Evolutionary conservation across 2,888 invertebrate genomes (phyloP).

Genomic region (Erebia palarica): DNA sequence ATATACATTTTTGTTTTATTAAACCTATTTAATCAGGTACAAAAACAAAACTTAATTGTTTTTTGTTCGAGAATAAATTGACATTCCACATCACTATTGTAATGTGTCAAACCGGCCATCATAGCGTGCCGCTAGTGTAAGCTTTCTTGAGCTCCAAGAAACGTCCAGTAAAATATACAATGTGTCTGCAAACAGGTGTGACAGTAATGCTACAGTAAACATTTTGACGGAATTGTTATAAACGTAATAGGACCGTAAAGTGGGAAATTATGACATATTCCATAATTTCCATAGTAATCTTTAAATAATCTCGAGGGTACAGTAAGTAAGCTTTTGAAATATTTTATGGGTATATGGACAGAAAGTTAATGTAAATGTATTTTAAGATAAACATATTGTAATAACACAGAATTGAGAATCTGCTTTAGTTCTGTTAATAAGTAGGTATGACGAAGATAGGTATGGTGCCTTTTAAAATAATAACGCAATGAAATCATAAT

Average conservation of each 20-base stretch:
- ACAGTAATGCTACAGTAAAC: constrained; percentile 36
- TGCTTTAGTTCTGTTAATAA: background rate
- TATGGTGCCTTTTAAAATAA: no score
- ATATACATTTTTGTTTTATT: no score
- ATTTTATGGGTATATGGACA: constrained; percentile 11
- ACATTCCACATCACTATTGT: no score
- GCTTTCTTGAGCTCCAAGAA: background rate
- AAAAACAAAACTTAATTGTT: no score
- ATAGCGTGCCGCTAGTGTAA: no score
- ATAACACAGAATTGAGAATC: background rate
- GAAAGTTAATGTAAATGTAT: background rate
- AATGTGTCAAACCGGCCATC: no score
- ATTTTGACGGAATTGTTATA: constrained; percentile 35
- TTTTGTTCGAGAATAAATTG: no score
- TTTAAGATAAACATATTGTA: background rate
- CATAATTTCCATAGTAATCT: constrained; percentile 17
- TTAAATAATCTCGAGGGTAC: background rate
- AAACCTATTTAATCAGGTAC: no score
- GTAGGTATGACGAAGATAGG: no score
- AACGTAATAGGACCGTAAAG: constrained; percentile 27
- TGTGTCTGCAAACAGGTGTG: constrained; percentile 22
- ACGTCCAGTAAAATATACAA: constrained; percentile 26
- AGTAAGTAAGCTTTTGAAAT: background rate
- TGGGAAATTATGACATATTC: constrained; percentile 15
- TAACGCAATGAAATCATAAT: no score